phyloP scores from a whole-genome alignment of 2,113 vertebrate species.

The Dipodomys stephensi region DNA sequence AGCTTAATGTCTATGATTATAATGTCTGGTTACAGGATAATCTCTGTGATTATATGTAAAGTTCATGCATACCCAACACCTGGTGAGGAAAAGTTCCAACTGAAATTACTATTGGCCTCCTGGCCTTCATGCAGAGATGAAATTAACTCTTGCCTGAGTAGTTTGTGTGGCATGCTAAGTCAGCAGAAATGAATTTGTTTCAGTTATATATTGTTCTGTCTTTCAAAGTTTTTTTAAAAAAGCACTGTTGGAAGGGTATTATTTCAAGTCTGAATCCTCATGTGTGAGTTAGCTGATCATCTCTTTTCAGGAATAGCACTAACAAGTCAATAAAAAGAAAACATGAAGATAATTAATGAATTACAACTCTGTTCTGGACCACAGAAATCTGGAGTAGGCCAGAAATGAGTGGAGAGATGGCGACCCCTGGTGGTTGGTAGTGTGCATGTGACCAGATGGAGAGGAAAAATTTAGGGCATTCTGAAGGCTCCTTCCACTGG shows the following conservation, averaged over 20 bases:
- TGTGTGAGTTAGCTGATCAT: constrained; percentile 12
- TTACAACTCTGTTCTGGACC: neutral
- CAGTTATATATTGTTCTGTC: neutral
- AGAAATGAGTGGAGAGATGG: neutral
- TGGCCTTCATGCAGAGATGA: neutral
- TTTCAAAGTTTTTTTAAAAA: neutral
- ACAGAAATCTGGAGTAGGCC: neutral
- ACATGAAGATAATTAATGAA: neutral
- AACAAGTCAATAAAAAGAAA: constrained; percentile 42
- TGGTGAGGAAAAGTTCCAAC: constrained; percentile 26
- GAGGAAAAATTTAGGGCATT: neutral
- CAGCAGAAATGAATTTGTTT: neutral
- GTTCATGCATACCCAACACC: neutral
- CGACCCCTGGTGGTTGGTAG: constrained; percentile 30
- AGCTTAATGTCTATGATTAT: constrained; percentile 18
- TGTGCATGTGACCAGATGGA: neutral
- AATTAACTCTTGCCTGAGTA: constrained; percentile 5
- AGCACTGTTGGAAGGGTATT: neutral
- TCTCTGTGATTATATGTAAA: constrained; percentile 1
- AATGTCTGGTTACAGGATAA: neutral
- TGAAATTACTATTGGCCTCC: constrained; percentile 49
- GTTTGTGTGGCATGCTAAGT: neutral
- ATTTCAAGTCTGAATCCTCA: neutral
- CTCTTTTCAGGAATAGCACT: neutral
- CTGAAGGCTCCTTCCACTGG: neutral